phyloP scores from a whole-genome alignment of 2,113 vertebrate genomes.

The Cisticola juncidis region DNA sequence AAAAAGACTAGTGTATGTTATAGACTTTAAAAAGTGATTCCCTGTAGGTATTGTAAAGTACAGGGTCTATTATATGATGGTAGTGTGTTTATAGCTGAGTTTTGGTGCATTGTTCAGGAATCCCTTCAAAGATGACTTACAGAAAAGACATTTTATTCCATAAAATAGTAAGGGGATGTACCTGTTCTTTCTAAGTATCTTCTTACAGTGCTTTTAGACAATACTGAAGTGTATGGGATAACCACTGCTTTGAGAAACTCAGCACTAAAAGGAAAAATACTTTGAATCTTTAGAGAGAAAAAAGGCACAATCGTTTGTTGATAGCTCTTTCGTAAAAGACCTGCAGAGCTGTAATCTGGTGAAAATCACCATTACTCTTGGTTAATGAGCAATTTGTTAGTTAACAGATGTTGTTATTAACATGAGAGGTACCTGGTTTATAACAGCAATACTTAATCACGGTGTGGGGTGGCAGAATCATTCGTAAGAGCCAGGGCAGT shows the following conservation, averaged over 20 bases:
- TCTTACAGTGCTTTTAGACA: slow-evolving; percentile 20
- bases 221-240: background rate
- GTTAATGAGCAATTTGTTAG: slow-evolving; percentile 73
- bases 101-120: slow-evolving; percentile 60
- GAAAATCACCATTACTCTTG: slow-evolving; percentile 58
- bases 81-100: slow-evolving; percentile 53
- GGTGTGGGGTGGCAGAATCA: slow-evolving; percentile 32
- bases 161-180: slow-evolving; percentile 31
- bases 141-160: slow-evolving; percentile 39
- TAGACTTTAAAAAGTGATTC: slow-evolving; percentile 66
- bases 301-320: background rate
- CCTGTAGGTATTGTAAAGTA: slow-evolving; percentile 65
- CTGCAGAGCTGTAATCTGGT: slow-evolving; percentile 61
- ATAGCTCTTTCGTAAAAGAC: slow-evolving; percentile 24
- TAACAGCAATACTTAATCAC: slow-evolving; percentile 73
- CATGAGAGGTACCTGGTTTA: slow-evolving; percentile 69
- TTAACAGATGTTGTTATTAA: slow-evolving; percentile 72
- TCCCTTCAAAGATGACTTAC: slow-evolving; percentile 15
- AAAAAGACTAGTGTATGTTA: slow-evolving; percentile 58
- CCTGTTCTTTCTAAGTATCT: slow-evolving; percentile 14
- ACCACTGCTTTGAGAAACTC: slow-evolving; percentile 30
- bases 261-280: slow-evolving; percentile 21
- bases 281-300: background rate
- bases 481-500: background rate
- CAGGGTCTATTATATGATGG: slow-evolving; percentile 39